Evolutionary conservation across 37 sponge, comb jelly and placozoan genomes (phyloP).

Genomic region (Oscarella lobularis): DNA sequence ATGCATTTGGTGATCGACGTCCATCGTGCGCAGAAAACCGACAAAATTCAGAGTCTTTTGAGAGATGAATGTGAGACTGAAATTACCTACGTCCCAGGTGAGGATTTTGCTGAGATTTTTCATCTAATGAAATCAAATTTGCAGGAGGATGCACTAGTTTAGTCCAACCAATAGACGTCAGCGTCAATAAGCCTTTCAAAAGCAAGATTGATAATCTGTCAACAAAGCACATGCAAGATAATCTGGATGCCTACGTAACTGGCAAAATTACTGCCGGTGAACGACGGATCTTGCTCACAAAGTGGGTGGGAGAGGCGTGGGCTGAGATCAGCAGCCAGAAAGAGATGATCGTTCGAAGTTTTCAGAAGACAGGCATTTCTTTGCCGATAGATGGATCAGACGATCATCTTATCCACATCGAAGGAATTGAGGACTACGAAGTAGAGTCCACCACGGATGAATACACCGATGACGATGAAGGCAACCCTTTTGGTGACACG

Average conservation of each 20-base stretch:
- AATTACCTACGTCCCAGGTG: not conserved
- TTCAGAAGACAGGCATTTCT: too few species aligned
- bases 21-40: not conserved
- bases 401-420: not conserved
- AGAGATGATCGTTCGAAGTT: too few species aligned
- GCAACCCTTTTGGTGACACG: too few species aligned
- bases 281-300: not conserved
- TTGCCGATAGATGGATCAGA: not conserved
- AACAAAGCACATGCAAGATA: not conserved
- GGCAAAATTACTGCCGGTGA: not conserved
- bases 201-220: not conserved
- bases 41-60: not conserved
- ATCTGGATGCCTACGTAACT: not conserved
- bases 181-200: not conserved
- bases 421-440: not conserved
- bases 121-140: too few species aligned
- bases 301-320: conserved; percentile 1
- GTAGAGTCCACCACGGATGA: too few species aligned
- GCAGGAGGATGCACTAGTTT: not conserved
- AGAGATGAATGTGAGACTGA: not conserved
- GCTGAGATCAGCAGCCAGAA: not conserved
- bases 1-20: not conserved
- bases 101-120: too few species aligned
- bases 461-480: too few species aligned
- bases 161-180: not conserved